Conservation (phyloP, 2,113 vertebrate genomes). For the Emydura subglobosa region DNA sequence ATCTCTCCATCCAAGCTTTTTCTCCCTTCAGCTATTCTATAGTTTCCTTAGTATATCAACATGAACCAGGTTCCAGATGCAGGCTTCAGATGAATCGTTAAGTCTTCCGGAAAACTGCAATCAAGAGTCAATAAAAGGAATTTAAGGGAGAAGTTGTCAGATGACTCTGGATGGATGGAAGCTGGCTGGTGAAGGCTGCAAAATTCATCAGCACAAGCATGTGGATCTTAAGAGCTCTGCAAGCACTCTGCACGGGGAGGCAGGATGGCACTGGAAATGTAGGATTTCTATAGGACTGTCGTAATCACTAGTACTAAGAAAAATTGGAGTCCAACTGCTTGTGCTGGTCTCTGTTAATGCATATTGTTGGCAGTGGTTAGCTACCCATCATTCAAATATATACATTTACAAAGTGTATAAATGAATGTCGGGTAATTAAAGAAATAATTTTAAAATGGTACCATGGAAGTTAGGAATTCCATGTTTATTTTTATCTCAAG, state of each 20-base stretch:
- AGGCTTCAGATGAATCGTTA: not conserved
- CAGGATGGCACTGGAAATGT: not conserved
- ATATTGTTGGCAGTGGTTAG: not conserved
- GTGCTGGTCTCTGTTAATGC: not conserved
- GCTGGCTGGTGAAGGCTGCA: not conserved
- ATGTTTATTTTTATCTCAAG: not conserved
- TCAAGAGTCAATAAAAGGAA: not conserved
- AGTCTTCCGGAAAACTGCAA: not conserved
- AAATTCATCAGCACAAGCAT: not conserved
- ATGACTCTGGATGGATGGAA: not conserved
- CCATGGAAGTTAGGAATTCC: not conserved
- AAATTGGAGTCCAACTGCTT: not conserved
- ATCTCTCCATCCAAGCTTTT: not conserved
- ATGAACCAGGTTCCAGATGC: not conserved
- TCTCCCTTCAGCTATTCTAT: not conserved
- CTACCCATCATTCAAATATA: not conserved
- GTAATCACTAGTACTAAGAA: not conserved
- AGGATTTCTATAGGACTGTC: not conserved
- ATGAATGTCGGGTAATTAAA: not conserved
- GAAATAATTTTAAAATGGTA: not conserved
- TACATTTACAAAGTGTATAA: not conserved
- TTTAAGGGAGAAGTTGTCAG: constrained; percentile 14
- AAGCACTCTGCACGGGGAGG: not conserved
- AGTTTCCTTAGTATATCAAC: not conserved
- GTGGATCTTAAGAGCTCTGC: not conserved